phyloP scores from a whole-genome alignment of 1,140 invertebrate species.

The Dendrolimus kikuchii region DNA sequence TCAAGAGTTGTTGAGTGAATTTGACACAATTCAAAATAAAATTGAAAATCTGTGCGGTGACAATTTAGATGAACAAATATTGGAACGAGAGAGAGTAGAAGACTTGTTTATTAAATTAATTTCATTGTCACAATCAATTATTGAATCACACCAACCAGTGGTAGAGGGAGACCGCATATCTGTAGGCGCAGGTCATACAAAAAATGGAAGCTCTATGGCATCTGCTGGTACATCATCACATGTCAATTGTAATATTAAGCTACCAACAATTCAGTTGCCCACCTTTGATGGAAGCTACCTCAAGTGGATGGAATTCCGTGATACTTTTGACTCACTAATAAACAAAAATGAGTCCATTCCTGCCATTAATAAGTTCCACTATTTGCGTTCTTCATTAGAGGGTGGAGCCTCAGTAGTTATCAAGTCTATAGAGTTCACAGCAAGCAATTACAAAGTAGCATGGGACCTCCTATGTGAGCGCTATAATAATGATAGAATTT shows the following conservation, averaged over 20 bases:
- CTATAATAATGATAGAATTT: conserved; percentile 13
- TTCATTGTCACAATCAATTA: too few relatives aligned
- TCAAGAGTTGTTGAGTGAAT: neutral
- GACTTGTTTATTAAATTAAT: too few relatives aligned
- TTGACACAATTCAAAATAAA: conserved; percentile 5
- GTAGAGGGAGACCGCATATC: neutral
- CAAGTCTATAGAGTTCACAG: conserved; percentile 12
- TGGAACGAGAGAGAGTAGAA: conserved; percentile 1
- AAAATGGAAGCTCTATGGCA: neutral
- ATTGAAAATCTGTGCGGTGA: conserved; percentile 1
- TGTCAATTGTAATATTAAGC: neutral
- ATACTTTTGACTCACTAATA: conserved; percentile 11
- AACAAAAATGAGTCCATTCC: conserved; percentile 5
- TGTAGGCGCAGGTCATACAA: neutral
- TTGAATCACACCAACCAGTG: too few relatives aligned
- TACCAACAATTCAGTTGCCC: conserved; percentile 22
- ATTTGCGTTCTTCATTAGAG: conserved; percentile 11
- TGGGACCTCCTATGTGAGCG: conserved; percentile 13
- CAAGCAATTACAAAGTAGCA: conserved; percentile 13
- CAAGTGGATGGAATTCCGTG: conserved; percentile 15
- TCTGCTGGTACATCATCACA: neutral
- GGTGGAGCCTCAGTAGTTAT: conserved; percentile 11
- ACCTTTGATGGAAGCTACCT: conserved; percentile 20
- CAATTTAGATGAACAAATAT: neutral
- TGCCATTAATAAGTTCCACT: conserved; percentile 15